Evolutionary conservation across 2,888 invertebrate species (phyloP), one percentile per base, ranked within the genome.

Genomic region (Synanthedon myopaeformis): DNA sequence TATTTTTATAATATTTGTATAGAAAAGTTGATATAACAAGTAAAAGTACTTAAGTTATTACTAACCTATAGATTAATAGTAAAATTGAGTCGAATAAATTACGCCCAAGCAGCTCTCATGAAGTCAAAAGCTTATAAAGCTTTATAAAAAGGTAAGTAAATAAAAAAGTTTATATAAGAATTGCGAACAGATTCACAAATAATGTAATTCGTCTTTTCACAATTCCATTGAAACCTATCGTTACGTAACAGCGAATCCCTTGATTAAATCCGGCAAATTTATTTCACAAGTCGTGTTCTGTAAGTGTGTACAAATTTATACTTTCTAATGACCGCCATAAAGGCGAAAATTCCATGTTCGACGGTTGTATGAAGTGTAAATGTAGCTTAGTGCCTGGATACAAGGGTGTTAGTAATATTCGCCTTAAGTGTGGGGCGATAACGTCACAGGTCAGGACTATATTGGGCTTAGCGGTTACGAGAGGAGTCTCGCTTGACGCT

Each of bases 401-500:
- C 58, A 63, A 65, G 66, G 67, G 63, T 66, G 62, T 49, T 41
- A 45, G 45, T n/a, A 45, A 45, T 35, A 14, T 14, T 45, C 45
- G 45, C 68, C 71, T 70, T 68, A 66, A 70, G 65, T 66, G 64
- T 64, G 68, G 66, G 58, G 64, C 62, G 84, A 85, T 85, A 83
- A 82, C 76, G 82, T 80, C 80, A 83, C 84, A 84, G 83, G 76
- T 76, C 64, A 70, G 60, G 58, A 82, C 45, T 45, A 13, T n/a
- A 14, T 45, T 45, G 45, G 59, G 83, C 82, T 82, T 82, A 83
- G 84, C 78, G 82, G 81, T 79, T 77, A 78, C 76, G 70, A 76
- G 74, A 28, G 55, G 52, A 63, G 69, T 80, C 74, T 73, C 81
- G 82, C 82, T 84, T 82, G 82, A 82, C 80, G 83, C 78, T 79